Conservation (phyloP, 2,888 invertebrate species). For the Phragmatobia fuliginosa region DNA sequence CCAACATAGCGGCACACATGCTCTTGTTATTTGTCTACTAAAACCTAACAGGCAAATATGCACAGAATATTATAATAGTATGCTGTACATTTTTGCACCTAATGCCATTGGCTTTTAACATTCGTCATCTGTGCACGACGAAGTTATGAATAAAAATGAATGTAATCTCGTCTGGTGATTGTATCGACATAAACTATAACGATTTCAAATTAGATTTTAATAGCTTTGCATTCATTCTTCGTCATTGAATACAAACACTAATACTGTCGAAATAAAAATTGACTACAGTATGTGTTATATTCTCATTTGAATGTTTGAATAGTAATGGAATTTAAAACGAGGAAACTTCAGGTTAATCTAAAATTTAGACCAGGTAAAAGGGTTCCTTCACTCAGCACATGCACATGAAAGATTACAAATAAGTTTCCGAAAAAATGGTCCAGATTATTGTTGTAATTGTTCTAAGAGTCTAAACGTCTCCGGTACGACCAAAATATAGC, state of each 20-base stretch:
- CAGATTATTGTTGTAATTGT: constrained; percentile 1
- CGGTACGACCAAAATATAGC: too few species aligned
- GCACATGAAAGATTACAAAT: background rate
- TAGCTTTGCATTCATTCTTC: constrained; percentile 48
- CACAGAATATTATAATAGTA: constrained; percentile 68
- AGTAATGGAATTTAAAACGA: constrained; percentile 49
- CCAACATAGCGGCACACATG: constrained; percentile 61
- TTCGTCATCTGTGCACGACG: constrained; percentile 53
- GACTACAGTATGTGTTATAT: constrained; percentile 27
- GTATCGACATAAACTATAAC: constrained; percentile 59
- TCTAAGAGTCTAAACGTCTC: background rate
- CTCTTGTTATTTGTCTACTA: constrained; percentile 58
- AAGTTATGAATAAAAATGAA: constrained; percentile 67
- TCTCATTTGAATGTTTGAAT: constrained; percentile 35
- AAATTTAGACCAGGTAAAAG: constrained; percentile 23
- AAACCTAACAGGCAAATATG: constrained; percentile 63
- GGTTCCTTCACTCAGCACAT: constrained; percentile 12
- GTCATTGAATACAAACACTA: constrained; percentile 15
- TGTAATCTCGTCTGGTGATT: constrained; percentile 67
- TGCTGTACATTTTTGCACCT: constrained; percentile 58
- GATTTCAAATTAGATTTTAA: constrained; percentile 56
- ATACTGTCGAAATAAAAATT: constrained; percentile 33
- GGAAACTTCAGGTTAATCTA: constrained; percentile 28
- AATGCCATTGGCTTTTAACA: constrained; percentile 61
- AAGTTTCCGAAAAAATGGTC: background rate